These are phyloP conservation scores for Siniperca scherzeri DNA, from an alignment of 2,797 vertebrate species.

Conservation along the genomic window DNA sequence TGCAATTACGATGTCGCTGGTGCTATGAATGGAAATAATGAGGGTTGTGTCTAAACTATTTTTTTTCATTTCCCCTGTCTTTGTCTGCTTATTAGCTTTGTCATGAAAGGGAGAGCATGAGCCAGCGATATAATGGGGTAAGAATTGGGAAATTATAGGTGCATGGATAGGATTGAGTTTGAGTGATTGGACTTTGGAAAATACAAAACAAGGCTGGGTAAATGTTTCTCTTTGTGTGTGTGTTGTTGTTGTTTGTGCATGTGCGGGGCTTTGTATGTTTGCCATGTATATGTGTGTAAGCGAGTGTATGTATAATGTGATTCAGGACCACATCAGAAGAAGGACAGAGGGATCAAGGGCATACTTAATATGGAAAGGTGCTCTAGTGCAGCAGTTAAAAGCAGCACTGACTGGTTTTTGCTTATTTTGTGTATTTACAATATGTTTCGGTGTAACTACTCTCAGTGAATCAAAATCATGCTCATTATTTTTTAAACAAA, in stretches of 20 bases:
- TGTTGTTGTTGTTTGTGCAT: slow-evolving; percentile 8
- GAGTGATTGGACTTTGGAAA: slow-evolving; percentile 50
- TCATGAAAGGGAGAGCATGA: slow-evolving; percentile 35
- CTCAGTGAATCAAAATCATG: neutral
- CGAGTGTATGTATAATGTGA: slow-evolving; percentile 58
- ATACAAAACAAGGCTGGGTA: slow-evolving; percentile 27
- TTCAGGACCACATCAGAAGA: slow-evolving; percentile 68
- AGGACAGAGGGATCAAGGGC: slow-evolving; percentile 77
- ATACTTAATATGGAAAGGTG: slow-evolving; percentile 75
- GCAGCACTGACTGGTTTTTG: neutral
- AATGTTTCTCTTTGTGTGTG: neutral
- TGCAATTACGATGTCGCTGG: slow-evolving; percentile 47
- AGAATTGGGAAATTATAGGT: slow-evolving; percentile 46
- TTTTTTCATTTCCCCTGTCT: slow-evolving; percentile 62
- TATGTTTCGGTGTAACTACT: neutral
- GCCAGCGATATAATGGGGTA: slow-evolving; percentile 27
- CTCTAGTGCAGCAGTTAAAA: neutral
- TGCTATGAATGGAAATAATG: slow-evolving; percentile 65
- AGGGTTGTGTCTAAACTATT: slow-evolving; percentile 48
- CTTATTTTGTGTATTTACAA: slow-evolving; percentile 5
- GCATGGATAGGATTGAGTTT: slow-evolving; percentile 23
- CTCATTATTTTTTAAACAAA: neutral
- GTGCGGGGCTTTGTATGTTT: slow-evolving; percentile 11
- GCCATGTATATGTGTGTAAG: neutral
- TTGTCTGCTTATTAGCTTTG: slow-evolving; percentile 59